Base-by-base conservation (phyloP, 2,888 invertebrate genomes). In the Aphidoletes aphidimyza region DNA sequence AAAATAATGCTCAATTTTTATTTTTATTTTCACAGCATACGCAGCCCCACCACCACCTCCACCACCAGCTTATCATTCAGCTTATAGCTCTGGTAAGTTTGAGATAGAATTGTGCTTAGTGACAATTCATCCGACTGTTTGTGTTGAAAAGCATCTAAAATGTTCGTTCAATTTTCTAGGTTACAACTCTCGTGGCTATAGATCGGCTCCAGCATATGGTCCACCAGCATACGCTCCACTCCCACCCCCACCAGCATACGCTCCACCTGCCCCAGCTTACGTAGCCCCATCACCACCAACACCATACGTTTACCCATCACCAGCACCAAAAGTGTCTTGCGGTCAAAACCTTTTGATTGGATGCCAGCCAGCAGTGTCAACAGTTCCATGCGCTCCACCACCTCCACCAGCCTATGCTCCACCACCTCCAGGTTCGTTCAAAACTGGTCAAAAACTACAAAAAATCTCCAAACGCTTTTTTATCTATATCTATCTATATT, bases 171-270 rank as follows among this genome's bases (percentile, higher is more conserved):
- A 5, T 54, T 54, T 19, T 54, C 19, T 54, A 54, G 54, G 54
- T n/a, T 54, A 54, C 17, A 54, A n/a, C 54, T 54, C 54, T 54
- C 54, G 54, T 54, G 54, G 54, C 54, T 54, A 54, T 59, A 1
- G 26, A 5, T 59, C 26, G 8, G 59, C 30, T 11, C 59, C 59
- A 26, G 5, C 59, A 26, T 59, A 59, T 26, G 26, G 26, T 26
- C 26, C 59, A 19, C 8, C 47, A 11, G 9, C 47, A 47, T 47
- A 47, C 17, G 47, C 47, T 19, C 17, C 47, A 47, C 47, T 14
- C 42, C 14, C 14, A 42, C 42, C 42, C 42, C 42, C 47, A 47
- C 47, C 47, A 11, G 47, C 47, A 47, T 54, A 54, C 26, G 54
- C 54, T 22, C 22, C 54, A 8, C 3, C 54, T 5, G 39, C 39